Conservation (phyloP, 2,797 vertebrate species). For the Micrastur ruficollis region DNA sequence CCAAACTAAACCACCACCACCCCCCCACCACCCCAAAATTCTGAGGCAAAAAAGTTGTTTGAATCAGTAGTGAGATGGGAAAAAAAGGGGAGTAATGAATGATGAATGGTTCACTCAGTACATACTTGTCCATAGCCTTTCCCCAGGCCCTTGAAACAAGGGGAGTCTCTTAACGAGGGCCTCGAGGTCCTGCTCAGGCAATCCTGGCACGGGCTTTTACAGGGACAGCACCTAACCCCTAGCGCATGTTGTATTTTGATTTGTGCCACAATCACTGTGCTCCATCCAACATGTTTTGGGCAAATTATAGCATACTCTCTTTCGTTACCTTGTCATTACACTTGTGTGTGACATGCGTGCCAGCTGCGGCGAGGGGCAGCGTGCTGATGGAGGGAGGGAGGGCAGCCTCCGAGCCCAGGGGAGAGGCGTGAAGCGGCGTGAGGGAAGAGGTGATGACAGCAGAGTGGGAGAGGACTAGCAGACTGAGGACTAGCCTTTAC, state of each 20-base stretch:
- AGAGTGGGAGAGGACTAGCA: background rate
- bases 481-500: background rate
- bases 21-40: background rate
- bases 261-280: background rate
- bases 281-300: background rate
- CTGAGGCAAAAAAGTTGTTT: background rate
- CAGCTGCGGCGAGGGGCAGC: background rate
- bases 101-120: background rate
- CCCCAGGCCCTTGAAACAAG: background rate
- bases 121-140: background rate
- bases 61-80: background rate
- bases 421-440: fast-evolving
- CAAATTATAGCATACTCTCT: background rate
- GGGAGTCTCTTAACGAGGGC: background rate
- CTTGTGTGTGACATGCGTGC: background rate
- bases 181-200: background rate
- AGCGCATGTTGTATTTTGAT: background rate
- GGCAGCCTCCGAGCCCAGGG: background rate
- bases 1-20: background rate
- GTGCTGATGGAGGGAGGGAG: no score
- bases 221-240: background rate
- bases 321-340: background rate
- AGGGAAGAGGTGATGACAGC: background rate
- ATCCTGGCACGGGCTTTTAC: background rate
- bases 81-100: background rate